Conservation (phyloP, 23 tunicate genomes). For the Clavelina lepadiformis region DNA sequence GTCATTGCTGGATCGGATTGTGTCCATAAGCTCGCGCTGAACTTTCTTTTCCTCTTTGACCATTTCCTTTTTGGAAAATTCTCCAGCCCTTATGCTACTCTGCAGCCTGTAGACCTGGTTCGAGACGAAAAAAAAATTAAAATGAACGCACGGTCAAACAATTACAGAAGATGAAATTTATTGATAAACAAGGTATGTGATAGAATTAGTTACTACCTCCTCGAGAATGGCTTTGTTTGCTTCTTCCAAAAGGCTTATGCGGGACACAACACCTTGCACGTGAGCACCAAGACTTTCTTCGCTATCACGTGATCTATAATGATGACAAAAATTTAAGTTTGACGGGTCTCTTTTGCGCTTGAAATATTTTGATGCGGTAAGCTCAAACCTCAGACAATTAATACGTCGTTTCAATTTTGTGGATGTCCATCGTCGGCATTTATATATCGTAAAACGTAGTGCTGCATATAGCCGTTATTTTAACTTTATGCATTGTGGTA, state of each 20-base stretch:
- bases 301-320: constrained; percentile 42
- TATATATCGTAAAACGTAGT: too few species aligned
- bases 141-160: not conserved
- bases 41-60: constrained; percentile 53
- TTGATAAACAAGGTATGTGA: too few species aligned
- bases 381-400: too few species aligned
- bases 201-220: constrained; percentile 64
- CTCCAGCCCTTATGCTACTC: constrained; percentile 43
- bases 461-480: too few species aligned
- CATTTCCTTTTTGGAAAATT: constrained; percentile 50
- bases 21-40: constrained; percentile 79
- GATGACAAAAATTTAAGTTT: too few species aligned
- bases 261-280: constrained; percentile 37
- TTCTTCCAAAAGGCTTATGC: constrained; percentile 55
- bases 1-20: constrained; percentile 79
- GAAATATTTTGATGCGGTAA: too few species aligned
- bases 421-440: too few species aligned
- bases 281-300: constrained; percentile 35
- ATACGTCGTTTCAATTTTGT: too few species aligned
- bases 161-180: not conserved
- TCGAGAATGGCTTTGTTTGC: constrained; percentile 82
- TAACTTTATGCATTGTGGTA: too few species aligned
- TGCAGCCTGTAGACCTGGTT: constrained; percentile 85
- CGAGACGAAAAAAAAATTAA: too few species aligned
- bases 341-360: too few species aligned